Conservation (phyloP, 1,140 invertebrate genomes). For the Caenorhabditis tropicalis region DNA sequence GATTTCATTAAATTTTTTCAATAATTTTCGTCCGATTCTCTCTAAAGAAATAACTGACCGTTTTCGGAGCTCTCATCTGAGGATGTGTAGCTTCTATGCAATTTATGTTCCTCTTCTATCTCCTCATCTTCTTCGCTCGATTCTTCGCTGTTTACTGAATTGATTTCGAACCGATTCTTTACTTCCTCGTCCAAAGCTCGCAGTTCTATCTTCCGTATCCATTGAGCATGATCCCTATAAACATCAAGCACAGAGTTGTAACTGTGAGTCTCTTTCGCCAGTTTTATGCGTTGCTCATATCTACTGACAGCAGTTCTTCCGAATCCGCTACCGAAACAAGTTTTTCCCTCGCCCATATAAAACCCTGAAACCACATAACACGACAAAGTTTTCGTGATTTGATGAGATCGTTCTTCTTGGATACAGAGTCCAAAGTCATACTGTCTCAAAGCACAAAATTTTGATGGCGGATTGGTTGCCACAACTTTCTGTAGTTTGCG, state of each 20-base stretch:
- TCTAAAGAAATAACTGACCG: no score
- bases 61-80: no score
- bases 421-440: background rate
- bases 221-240: background rate
- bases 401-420: background rate
- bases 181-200: no score
- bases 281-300: no score
- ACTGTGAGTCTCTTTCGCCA: background rate
- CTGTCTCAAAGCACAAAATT: background rate
- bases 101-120: background rate
- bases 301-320: background rate
- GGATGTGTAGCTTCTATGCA: no score
- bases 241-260: background rate
- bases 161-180: no score
- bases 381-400: background rate
- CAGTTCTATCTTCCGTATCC: background rate
- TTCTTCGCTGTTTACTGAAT: no score
- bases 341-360: background rate
- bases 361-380: background rate
- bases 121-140: background rate
- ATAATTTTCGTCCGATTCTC: no score
- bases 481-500: background rate
- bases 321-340: background rate
- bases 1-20: no score
- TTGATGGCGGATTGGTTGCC: background rate